Evolutionary conservation across 64 coral and sea anemone species (phyloP), one percentile per base, ranked within the genome.

Genomic region (Actinia tenebrosa): DNA sequence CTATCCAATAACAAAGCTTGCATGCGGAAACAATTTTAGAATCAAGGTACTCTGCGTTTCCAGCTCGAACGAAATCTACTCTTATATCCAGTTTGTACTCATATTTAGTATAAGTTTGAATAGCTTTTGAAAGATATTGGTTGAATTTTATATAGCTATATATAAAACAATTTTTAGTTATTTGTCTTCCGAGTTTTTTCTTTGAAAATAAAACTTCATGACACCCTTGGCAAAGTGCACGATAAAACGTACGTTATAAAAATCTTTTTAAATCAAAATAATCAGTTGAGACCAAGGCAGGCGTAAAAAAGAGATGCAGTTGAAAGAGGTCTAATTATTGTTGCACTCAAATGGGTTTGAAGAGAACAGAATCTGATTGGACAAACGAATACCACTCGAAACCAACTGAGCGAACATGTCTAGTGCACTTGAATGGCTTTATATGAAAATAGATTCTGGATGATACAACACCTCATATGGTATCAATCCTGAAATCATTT

Each of bases 201-300:
- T 42, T 16, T 25, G 22, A 42, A 75, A 75, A 75, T 75, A 75
- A 75, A 75, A 75, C 25, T 75, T 25, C 23, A 75, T 42, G 69
- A 26, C 25, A 75, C 13, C 10, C 69, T 30, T 75, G 23, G 69
- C 22, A 72, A 26, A 69, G 25, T 10, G 69, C 69, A 75, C 9
- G 25, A 75, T 5, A 75, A 42, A 75, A 30, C 26, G 25, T 75
- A 75, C 25, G 69, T 75, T 75, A 75, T 30, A 75, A 72, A 75
- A 75, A 75, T 30, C 25, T 75, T 75, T 75, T 75, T 42, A 75
- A 75, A 75, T 42, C 42, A 75, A 75, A 66, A 66, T 66, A 23
- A 66, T 66, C 5, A 42, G 27, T 27, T 37, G 23, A 75, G 69
- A 75, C 69, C 64, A 69, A 30, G n/a, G 3, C 25, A 26, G 20